A percentile compares a stretch with the other conserved stretches of the same genome.
phyloP scores from a whole-genome alignment of 1,140 invertebrate genomes.

The Lysiphlebus fabarum region DNA sequence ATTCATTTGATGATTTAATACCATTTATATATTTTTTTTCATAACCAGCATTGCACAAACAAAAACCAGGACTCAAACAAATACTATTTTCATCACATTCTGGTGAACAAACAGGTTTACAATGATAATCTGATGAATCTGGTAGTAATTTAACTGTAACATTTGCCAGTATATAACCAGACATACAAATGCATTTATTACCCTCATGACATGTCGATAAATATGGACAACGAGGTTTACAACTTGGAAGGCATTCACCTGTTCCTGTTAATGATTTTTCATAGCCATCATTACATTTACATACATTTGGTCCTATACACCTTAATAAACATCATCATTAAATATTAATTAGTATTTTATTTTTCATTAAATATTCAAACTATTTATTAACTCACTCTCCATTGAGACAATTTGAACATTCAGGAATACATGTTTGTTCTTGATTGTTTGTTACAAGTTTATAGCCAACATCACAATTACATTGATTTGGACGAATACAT shows the following conservation, averaged over 20 bases:
- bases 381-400: conserved; percentile 15
- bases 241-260: conserved; percentile 15
- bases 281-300: conserved; percentile 32
- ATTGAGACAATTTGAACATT: conserved; percentile 37
- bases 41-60: conserved; percentile 38
- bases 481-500: conserved; percentile 51
- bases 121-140: conserved; percentile 27
- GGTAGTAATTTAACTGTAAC: conserved; percentile 5
- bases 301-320: conserved; percentile 36
- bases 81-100: conserved; percentile 35
- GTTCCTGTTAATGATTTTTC: not conserved
- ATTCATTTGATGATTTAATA: conserved; percentile 29
- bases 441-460: not conserved
- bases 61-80: conserved; percentile 36
- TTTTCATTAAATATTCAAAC: no score
- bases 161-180: conserved; percentile 39
- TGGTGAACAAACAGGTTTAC: conserved; percentile 40
- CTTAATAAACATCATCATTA: no score
- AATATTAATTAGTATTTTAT: no score
- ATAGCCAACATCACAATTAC: conserved; percentile 40
- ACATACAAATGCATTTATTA: conserved; percentile 49
- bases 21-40: conserved; percentile 7
- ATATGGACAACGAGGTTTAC: conserved; percentile 4
- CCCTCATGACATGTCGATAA: conserved; percentile 32
- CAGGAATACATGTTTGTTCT: conserved; percentile 49